A percentile compares a stretch with the other conserved stretches of the same genome.
phyloP scores from a whole-genome alignment of 2,888 invertebrate genomes.

The Sabellastarte sp. region DNA sequence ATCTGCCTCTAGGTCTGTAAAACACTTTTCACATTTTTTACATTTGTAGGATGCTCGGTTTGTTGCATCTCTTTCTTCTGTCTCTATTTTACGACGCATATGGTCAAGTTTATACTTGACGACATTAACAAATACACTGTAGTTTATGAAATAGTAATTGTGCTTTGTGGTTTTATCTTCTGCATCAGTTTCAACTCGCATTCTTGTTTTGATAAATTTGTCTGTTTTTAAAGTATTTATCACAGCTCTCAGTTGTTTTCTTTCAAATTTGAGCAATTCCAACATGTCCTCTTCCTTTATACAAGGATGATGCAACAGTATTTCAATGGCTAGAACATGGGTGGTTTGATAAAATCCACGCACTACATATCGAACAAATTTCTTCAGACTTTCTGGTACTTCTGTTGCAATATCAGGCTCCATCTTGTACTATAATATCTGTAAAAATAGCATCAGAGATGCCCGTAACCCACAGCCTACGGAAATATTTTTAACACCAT shows the following conservation, averaged over 20 bases:
- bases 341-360: conserved; percentile 92
- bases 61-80: conserved; percentile 90
- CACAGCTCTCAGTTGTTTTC: conserved; percentile 84
- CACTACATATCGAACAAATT: conserved; percentile 81
- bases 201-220: conserved; percentile 71
- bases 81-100: conserved; percentile 93
- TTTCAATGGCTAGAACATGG: conserved; percentile 90
- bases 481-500: too few species aligned
- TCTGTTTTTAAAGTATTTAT: conserved; percentile 78
- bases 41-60: conserved; percentile 95
- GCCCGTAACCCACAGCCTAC: too few species aligned
- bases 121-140: conserved; percentile 92
- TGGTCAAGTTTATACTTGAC: conserved; percentile 96
- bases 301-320: conserved; percentile 92
- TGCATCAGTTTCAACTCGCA: conserved; percentile 91
- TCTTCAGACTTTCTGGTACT: conserved; percentile 89
- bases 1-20: conserved; percentile 85
- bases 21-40: conserved; percentile 85
- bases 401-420: conserved; percentile 69
- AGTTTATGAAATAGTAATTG: conserved; percentile 96
- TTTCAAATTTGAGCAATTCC: conserved; percentile 87
- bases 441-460: too few species aligned
- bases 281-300: conserved; percentile 67
- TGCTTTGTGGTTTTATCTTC: conserved; percentile 95
- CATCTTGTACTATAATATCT: too few species aligned